phyloP scores from a whole-genome alignment of 2,888 invertebrate species.

The Eupithecia centaureata region DNA sequence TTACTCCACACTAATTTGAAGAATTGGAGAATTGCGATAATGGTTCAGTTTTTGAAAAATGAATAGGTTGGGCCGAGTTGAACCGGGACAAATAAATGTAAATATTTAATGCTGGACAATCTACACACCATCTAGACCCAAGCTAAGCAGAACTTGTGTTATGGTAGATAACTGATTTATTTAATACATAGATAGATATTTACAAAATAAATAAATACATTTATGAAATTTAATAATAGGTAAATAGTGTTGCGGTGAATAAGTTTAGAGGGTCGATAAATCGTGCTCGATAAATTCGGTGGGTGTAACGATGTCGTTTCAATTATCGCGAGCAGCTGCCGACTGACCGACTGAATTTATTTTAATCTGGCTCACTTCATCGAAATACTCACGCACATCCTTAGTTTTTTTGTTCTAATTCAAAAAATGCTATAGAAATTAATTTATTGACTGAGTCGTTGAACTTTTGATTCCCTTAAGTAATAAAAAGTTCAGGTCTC shows the following conservation, averaged over 20 bases:
- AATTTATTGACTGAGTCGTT: not conserved
- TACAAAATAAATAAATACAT: too few relatives aligned
- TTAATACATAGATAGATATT: too few relatives aligned
- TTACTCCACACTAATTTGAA: not conserved
- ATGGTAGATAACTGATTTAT: too few relatives aligned
- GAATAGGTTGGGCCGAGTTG: too few relatives aligned
- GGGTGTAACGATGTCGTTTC: conserved; percentile 80
- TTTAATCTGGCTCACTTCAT: conserved; percentile 75
- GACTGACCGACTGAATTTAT: conserved; percentile 71
- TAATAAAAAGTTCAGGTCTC: too few relatives aligned
- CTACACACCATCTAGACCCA: too few relatives aligned
- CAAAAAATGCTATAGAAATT: not conserved
- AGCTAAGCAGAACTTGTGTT: too few relatives aligned
- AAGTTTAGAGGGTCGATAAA: conserved; percentile 62
- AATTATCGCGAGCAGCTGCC: conserved; percentile 81
- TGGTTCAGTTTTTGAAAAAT: too few relatives aligned
- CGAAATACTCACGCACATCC: conserved; percentile 57
- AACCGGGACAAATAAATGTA: too few relatives aligned
- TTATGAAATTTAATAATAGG: too few relatives aligned
- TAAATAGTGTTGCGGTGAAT: conserved; percentile 44
- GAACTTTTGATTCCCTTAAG: not conserved
- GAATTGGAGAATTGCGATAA: too few relatives aligned
- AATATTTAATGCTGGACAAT: too few relatives aligned
- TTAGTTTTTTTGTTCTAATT: conserved; percentile 46
- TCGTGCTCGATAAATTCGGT: conserved; percentile 80